A percentile compares a stretch with the other conserved stretches of the same genome.
Evolutionary conservation across 2,797 vertebrate genomes (phyloP).

Genomic region (Coendou prehensilis): DNA sequence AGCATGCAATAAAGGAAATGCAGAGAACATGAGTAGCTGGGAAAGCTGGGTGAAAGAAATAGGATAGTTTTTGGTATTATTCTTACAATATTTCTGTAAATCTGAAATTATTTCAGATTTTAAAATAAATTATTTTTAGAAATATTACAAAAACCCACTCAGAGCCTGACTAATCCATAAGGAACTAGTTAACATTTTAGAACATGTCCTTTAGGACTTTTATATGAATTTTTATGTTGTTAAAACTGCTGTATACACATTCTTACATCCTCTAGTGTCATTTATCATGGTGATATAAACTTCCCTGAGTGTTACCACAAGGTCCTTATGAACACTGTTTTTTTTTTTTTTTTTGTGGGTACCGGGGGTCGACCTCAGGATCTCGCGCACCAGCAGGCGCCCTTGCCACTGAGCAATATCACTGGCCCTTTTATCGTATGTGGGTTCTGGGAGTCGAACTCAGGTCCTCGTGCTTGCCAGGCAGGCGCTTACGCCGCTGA

Average conservation of each 20-base stretch:
- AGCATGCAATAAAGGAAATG: not conserved
- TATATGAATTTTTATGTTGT: slow-evolving; percentile 69
- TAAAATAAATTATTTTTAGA: not conserved
- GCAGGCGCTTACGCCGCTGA: no score
- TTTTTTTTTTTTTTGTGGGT: not conserved
- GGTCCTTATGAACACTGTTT: slow-evolving; percentile 25
- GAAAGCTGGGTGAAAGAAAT: not conserved
- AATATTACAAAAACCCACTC: not conserved
- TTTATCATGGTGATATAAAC: slow-evolving; percentile 68
- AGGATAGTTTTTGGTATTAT: not conserved
- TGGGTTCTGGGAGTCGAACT: no score
- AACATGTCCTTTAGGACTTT: slow-evolving; percentile 53
- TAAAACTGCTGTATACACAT: slow-evolving; percentile 60
- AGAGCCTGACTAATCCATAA: not conserved
- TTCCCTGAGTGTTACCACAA: slow-evolving; percentile 31
- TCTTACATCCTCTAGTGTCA: slow-evolving; percentile 58
- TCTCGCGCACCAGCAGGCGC: no score
- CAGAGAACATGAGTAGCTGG: not conserved
- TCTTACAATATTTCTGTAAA: slow-evolving; percentile 22
- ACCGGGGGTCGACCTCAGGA: no score
- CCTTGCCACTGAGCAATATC: no score
- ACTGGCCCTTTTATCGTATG: no score
- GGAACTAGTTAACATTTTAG: slow-evolving; percentile 20
- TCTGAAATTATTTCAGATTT: slow-evolving; percentile 28
- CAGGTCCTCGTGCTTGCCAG: no score